phyloP scores from a whole-genome alignment of 2,113 vertebrate genomes.

The Zingel zingel region DNA sequence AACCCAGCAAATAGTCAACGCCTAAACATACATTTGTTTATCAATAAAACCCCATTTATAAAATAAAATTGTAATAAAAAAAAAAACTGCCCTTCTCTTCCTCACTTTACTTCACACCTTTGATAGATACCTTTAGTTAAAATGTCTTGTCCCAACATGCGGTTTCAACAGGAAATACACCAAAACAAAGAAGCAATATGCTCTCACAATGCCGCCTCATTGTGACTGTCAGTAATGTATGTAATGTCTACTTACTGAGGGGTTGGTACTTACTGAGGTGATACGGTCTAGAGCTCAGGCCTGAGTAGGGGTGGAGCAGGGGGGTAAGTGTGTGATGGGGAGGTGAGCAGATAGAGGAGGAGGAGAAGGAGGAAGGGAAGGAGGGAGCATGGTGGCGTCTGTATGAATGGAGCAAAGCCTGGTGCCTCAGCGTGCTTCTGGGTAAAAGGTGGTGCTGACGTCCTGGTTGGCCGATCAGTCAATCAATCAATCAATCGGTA shows the following conservation, averaged over 20 bases:
- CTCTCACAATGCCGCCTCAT: constrained; percentile 59
- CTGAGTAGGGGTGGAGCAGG: constrained; percentile 78
- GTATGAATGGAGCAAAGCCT: constrained; percentile 86
- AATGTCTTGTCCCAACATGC: constrained; percentile 48
- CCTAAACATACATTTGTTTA: not conserved
- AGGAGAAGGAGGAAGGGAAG: constrained; percentile 59
- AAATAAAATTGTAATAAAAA: not conserved
- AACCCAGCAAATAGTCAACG: not conserved
- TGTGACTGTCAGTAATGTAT: constrained; percentile 58
- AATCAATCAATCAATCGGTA: constrained; percentile 74
- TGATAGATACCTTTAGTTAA: not conserved
- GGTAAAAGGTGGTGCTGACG: constrained; percentile 84
- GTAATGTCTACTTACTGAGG: constrained; percentile 82
- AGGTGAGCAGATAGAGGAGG: constrained; percentile 80
- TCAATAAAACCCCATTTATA: not conserved
- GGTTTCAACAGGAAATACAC: constrained; percentile 45
- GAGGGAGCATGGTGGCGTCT: constrained; percentile 81
- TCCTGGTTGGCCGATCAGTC: constrained; percentile 78
- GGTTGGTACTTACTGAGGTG: constrained; percentile 85
- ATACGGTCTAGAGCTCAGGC: constrained; percentile 81
- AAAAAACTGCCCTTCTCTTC: not conserved
- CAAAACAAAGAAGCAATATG: constrained; percentile 59
- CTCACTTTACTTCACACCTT: not conserved
- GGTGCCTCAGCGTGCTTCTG: constrained; percentile 87
- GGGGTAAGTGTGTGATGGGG: constrained; percentile 83